Evolutionary conservation across 2,113 vertebrate species (phyloP).

Genomic region (Myanophis thanlyinensis): DNA sequence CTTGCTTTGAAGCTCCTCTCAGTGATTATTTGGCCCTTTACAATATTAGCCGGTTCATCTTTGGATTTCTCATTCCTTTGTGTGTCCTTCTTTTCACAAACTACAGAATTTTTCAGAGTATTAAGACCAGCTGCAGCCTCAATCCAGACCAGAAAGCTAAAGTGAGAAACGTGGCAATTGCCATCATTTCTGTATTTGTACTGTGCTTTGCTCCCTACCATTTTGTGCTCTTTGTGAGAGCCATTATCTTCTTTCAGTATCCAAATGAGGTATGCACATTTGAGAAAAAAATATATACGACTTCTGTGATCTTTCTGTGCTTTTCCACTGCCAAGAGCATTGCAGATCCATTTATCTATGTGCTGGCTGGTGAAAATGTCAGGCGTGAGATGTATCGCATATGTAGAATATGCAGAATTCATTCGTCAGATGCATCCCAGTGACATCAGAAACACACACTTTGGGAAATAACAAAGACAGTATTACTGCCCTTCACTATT

Average conservation of each 20-base stretch:
- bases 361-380: constrained; percentile 76
- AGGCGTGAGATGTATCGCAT: constrained; percentile 67
- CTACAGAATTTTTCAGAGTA: constrained; percentile 66
- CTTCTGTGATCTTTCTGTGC: constrained; percentile 73
- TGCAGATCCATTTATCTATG: constrained; percentile 83
- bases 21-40: constrained; percentile 47
- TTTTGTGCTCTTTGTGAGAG: constrained; percentile 73
- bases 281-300: constrained; percentile 65
- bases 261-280: constrained; percentile 56
- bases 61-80: constrained; percentile 80
- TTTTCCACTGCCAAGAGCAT: constrained; percentile 80
- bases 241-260: constrained; percentile 62
- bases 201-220: constrained; percentile 88
- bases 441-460: not conserved
- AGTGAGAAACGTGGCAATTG: constrained; percentile 67
- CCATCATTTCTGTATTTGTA: constrained; percentile 81
- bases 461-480: not conserved
- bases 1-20: constrained; percentile 80
- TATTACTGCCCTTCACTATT: not conserved
- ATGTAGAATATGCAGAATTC: constrained; percentile 45
- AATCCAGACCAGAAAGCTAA: constrained; percentile 67
- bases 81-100: constrained; percentile 74
- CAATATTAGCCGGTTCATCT: constrained; percentile 68
- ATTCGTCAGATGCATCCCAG: not conserved
- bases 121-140: constrained; percentile 58